Evolutionary conservation across 2,888 invertebrate genomes (phyloP).

Genomic region (Amiota mariae): DNA sequence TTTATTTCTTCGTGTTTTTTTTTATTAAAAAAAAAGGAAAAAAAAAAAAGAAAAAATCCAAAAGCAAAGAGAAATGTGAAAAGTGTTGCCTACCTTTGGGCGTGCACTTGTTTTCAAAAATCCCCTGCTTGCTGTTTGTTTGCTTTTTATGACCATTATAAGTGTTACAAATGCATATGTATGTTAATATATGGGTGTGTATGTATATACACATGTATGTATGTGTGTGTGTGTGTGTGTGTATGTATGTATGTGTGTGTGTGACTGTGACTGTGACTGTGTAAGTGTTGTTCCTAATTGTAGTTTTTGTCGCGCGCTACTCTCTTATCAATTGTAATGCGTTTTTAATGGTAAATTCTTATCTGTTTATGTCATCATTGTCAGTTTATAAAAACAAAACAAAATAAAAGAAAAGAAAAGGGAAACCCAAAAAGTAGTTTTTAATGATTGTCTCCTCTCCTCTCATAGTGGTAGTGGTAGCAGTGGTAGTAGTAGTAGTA

Average conservation of each 20-base stretch:
- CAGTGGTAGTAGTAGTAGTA: too few species aligned
- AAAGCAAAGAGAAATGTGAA: neutral
- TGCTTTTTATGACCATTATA: neutral
- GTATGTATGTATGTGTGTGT: too few species aligned
- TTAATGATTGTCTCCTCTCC: conserved; percentile 54
- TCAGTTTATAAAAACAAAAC: conserved; percentile 55
- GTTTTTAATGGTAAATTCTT: conserved; percentile 60
- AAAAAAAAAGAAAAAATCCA: neutral
- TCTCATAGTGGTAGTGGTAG: too few species aligned
- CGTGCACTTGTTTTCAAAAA: neutral
- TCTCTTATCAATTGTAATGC: conserved; percentile 60
- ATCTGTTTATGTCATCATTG: conserved; percentile 62
- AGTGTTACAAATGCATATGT: neutral
- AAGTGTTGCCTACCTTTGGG: conserved; percentile 16
- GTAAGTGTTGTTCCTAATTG: conserved; percentile 15
- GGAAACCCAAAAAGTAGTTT: too few species aligned
- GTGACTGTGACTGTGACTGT: neutral
- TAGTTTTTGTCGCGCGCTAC: conserved; percentile 30
- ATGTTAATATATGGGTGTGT: too few species aligned
- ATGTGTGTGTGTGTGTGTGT: too few species aligned
- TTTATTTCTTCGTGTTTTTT: too few species aligned
- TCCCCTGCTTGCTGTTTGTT: neutral
- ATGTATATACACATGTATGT: too few species aligned
- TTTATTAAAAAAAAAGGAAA: neutral
- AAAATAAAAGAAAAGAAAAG: too few species aligned